Base-by-base conservation (phyloP, 2,888 invertebrate species). In the Lithophane socia region DNA sequence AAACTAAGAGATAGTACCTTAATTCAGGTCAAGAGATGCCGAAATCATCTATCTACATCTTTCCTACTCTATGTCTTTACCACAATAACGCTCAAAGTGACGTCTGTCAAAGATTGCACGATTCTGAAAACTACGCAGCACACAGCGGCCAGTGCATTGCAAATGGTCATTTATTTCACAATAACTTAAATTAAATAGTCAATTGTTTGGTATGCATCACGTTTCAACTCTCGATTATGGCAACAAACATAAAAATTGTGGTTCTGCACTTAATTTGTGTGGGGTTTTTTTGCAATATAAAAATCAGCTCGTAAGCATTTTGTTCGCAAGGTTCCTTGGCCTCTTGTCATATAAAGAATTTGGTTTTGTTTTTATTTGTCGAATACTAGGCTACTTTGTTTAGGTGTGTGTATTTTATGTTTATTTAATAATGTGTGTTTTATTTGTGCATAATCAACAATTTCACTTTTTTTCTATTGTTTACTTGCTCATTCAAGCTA, bases 101-200 rank as follows among this genome's bases (percentile, higher is more conserved):
- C 85, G 76, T 88, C 82, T 87, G 86, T 88, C 86, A 88, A 79
- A 87, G 80, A 78, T 85, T 68, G 77, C 76, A 86, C 86, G 83
- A 86, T 88, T 87, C 85, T 79, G 65, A 77, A 87, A 87, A 87
- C 64, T 75, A 49, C 44, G 65, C 73, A 77, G 61, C 73, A 73
- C 63, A 49, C 16, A 70, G 74, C 44, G n/a, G n/a, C 29, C 21
- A 75, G 66, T 69, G 79, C 74, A 86, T 70, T 70, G n/a, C 79
- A 75, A 82, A 83, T 86, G 37, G n/a, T 75, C 71, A 52, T 71
- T 72, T 72, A 85, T 82, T 82, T 68, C 47, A 37, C 82, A 77
- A 83, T 85, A 85, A 83, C 60, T 82, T 63, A 85, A 82, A 77
- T 77, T 64, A 85, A 85, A 83, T 85, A 29, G 44, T 44, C 82